These are phyloP conservation scores for Lochmaea capreae DNA, from an alignment of 2,888 invertebrate species.

Conservation along the genomic window DNA sequence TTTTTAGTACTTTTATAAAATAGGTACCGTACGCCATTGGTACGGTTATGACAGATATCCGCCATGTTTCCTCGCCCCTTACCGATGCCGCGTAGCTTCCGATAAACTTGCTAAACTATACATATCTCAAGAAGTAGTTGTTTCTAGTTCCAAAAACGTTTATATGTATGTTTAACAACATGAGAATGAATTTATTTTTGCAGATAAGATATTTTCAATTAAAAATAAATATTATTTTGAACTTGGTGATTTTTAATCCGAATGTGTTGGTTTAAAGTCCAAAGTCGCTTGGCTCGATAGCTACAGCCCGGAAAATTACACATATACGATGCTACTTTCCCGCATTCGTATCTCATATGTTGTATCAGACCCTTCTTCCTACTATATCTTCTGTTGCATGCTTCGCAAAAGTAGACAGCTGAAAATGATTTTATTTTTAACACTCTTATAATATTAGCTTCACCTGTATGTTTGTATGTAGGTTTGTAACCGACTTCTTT, in stretches of 20 bases:
- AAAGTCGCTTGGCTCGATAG: conserved; percentile 26
- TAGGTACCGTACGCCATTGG: too few species aligned
- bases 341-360: conserved; percentile 37
- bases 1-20: too few species aligned
- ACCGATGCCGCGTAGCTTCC: too few species aligned
- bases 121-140: too few species aligned
- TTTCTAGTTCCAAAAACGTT: too few species aligned
- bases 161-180: too few species aligned
- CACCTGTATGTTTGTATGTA: too few species aligned
- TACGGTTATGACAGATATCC: too few species aligned
- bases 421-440: not conserved
- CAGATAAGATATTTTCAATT: not conserved
- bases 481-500: too few species aligned
- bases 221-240: not conserved
- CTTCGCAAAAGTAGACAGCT: conserved; percentile 2
- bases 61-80: too few species aligned
- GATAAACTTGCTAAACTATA: too few species aligned
- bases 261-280: conserved; percentile 24
- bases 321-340: conserved; percentile 24
- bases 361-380: conserved; percentile 77
- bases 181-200: not conserved
- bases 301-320: conserved; percentile 23
- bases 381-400: conserved; percentile 66
- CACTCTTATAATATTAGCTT: too few species aligned
- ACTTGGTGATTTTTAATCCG: not conserved